Evolutionary conservation across 2,888 invertebrate species (phyloP).

Genomic region (Plagiodera versicolora): DNA sequence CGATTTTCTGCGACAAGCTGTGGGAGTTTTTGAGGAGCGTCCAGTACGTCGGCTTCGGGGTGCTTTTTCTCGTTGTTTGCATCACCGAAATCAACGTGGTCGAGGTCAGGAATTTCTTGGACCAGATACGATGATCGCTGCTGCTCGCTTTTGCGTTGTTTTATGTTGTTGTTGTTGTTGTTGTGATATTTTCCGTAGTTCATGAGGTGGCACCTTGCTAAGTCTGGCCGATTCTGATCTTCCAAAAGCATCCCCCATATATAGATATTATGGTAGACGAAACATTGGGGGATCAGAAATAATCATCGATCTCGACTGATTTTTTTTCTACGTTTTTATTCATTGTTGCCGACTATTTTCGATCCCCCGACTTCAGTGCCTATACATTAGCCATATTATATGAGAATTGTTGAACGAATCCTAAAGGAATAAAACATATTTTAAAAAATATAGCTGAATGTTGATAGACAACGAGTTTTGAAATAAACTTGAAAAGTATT

Average conservation of each 20-base stretch:
- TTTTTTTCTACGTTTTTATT: no score
- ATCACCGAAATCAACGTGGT: constrained; percentile 73
- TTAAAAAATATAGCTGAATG: not conserved
- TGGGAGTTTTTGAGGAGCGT: constrained; percentile 74
- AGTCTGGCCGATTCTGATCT: no score
- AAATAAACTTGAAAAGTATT: not conserved
- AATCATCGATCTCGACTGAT: no score
- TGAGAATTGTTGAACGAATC: not conserved
- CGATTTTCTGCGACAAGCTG: constrained; percentile 79
- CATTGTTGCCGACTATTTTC: not conserved
- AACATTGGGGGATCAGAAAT: no score
- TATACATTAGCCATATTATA: not conserved
- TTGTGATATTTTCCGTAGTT: constrained; percentile 11
- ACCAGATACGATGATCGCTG: constrained; percentile 44
- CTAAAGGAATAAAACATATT: not conserved
- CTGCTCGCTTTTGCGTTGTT: constrained; percentile 37
- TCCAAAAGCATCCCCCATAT: no score
- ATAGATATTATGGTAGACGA: no score
- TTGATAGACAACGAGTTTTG: not conserved
- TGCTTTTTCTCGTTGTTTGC: constrained; percentile 67
- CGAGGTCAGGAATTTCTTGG: constrained; percentile 54
- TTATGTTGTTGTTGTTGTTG: constrained; percentile 13
- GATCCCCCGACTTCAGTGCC: not conserved
- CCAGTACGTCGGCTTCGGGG: constrained; percentile 72
- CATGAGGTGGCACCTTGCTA: not conserved